Evolutionary conservation across 2,888 invertebrate species (phyloP).

Genomic region (Temnothorax unifasciatus): DNA sequence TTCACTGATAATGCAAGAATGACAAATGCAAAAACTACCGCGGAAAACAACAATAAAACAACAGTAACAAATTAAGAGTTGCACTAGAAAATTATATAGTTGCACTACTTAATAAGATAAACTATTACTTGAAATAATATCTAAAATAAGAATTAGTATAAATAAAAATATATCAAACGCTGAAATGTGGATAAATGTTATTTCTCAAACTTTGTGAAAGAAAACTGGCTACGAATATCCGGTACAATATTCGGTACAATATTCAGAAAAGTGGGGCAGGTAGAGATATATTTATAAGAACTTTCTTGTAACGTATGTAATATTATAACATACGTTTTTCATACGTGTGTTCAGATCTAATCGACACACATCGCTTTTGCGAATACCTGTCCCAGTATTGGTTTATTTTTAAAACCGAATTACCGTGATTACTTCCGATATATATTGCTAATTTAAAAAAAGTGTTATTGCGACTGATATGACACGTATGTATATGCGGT

Average conservation of each 20-base stretch:
- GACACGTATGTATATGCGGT: background rate
- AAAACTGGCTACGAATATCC: background rate
- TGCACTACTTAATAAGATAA: background rate
- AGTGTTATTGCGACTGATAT: background rate
- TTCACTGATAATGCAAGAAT: background rate
- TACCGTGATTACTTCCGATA: background rate
- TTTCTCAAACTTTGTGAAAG: background rate
- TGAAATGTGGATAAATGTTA: background rate
- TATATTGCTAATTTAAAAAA: background rate
- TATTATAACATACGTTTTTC: background rate
- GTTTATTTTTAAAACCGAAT: background rate
- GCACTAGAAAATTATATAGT: background rate
- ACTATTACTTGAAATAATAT: background rate
- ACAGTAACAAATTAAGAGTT: too few relatives aligned
- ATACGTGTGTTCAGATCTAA: background rate
- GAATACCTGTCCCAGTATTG: background rate
- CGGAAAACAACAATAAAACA: background rate
- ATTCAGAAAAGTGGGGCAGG: background rate
- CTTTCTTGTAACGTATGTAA: background rate
- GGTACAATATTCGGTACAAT: background rate
- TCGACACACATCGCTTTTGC: background rate
- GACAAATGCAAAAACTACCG: background rate
- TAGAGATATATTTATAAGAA: background rate
- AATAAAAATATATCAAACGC: constrained; percentile 9
- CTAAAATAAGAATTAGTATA: background rate